Evolutionary conservation across 2,888 invertebrate genomes (phyloP).

Genomic region (Germaria angustata): DNA sequence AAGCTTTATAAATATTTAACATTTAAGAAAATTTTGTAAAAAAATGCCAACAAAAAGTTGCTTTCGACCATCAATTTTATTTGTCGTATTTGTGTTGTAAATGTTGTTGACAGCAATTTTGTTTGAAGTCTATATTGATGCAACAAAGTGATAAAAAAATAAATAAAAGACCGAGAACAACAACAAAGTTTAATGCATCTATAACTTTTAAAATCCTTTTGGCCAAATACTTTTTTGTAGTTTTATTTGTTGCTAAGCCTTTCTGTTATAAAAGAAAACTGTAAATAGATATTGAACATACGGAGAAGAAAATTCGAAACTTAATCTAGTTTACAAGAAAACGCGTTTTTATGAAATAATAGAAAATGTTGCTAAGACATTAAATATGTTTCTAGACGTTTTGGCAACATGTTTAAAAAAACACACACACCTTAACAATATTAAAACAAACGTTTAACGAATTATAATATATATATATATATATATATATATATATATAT

Average conservation of each 20-base stretch:
- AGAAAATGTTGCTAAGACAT: no score
- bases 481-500: no score
- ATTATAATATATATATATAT: no score
- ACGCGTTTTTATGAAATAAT: no score
- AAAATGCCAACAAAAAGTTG: conserved; percentile 40
- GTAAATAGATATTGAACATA: conserved; percentile 4
- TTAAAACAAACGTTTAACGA: no score
- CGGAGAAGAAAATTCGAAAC: neutral
- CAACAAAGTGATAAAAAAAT: neutral
- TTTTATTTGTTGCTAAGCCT: no score
- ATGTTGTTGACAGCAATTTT: conserved; percentile 30
- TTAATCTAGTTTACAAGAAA: no score
- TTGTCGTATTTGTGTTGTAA: neutral
- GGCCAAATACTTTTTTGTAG: conserved; percentile 35
- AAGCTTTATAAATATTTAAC: conserved; percentile 54
- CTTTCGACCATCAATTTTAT: neutral
- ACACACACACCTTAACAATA: no score
- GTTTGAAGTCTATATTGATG: conserved; percentile 2
- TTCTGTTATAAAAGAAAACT: no score
- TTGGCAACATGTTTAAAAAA: no score
- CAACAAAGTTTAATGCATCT: neutral
- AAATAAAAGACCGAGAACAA: neutral
- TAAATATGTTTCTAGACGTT: no score
- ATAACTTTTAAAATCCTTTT: conserved; percentile 31
- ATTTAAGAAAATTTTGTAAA: neutral